Evolutionary conservation across 2,797 vertebrate genomes (phyloP).

Genomic region (Pseudopleuronectes americanus): DNA sequence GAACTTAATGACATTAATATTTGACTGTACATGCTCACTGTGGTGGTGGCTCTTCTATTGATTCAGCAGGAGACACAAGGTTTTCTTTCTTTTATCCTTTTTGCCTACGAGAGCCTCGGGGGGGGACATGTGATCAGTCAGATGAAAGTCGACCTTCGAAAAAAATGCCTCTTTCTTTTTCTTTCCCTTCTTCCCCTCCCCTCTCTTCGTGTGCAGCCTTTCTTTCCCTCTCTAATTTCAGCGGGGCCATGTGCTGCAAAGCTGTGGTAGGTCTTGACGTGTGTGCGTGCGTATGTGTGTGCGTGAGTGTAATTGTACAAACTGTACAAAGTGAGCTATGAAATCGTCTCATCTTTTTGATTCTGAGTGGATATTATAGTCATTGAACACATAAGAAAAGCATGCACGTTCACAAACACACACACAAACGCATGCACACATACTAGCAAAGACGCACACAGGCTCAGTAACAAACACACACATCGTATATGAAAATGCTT

Average conservation of each 20-base stretch:
- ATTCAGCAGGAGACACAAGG: conserved; percentile 51
- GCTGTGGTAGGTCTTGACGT: conserved; percentile 64
- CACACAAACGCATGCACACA: conserved; percentile 15
- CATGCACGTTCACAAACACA: conserved; percentile 48
- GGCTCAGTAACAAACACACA: background rate
- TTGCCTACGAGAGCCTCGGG: conserved; percentile 49
- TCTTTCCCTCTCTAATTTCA: conserved; percentile 33
- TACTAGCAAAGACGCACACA: conserved; percentile 1
- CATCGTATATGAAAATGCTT: conserved; percentile 16
- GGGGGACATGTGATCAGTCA: conserved; percentile 65
- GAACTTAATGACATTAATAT: too few species aligned
- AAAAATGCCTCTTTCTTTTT: conserved; percentile 30
- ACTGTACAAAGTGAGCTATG: conserved; percentile 1
- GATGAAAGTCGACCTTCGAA: conserved; percentile 65
- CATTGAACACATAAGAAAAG: conserved; percentile 17
- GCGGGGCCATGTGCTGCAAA: conserved; percentile 79
- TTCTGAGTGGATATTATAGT: conserved; percentile 15
- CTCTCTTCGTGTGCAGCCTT: conserved; percentile 3
- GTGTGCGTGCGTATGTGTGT: background rate
- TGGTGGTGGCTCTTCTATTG: conserved; percentile 37
- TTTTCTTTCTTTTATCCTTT: conserved; percentile 48
- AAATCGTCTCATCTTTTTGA: conserved; percentile 25
- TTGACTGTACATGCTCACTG: too few species aligned
- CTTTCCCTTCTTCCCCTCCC: background rate
- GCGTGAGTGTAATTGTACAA: background rate